Evolutionary conservation across 2,888 invertebrate species (phyloP).

Genomic region (Acrocyrtus sp.): DNA sequence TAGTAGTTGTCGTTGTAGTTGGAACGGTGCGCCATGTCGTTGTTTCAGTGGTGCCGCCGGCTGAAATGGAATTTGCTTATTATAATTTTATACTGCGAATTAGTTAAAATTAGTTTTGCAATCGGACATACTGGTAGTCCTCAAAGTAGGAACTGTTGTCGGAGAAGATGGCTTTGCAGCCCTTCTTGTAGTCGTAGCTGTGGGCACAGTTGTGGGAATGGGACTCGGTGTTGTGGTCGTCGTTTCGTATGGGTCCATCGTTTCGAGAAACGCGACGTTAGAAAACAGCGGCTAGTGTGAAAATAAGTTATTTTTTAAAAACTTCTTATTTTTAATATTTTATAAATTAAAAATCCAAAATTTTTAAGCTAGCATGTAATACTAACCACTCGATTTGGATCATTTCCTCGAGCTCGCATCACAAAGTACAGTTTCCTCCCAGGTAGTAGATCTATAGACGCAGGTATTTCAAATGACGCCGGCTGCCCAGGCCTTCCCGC

Average conservation of each 20-base stretch:
- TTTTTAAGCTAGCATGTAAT: not conserved
- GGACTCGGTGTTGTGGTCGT: not conserved
- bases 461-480: not conserved
- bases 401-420: not conserved
- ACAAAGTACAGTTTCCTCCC: conserved; percentile 5
- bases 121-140: not conserved
- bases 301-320: not conserved
- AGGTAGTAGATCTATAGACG: too few species aligned
- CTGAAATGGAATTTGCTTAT: too few species aligned
- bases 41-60: not conserved
- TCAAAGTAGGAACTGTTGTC: not conserved
- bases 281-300: conserved; percentile 1
- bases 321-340: not conserved
- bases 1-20: not conserved
- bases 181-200: not conserved
- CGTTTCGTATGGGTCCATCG: not conserved
- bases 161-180: not conserved
- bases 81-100: not conserved
- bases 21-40: not conserved
- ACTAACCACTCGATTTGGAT: not conserved
- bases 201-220: not conserved
- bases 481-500: not conserved
- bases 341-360: not conserved
- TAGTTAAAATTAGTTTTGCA: not conserved
- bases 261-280: not conserved